Evolutionary conservation across 2,888 invertebrate genomes (phyloP), one percentile per base, ranked within the genome.

Genomic region (Carterocephalus palaemon): DNA sequence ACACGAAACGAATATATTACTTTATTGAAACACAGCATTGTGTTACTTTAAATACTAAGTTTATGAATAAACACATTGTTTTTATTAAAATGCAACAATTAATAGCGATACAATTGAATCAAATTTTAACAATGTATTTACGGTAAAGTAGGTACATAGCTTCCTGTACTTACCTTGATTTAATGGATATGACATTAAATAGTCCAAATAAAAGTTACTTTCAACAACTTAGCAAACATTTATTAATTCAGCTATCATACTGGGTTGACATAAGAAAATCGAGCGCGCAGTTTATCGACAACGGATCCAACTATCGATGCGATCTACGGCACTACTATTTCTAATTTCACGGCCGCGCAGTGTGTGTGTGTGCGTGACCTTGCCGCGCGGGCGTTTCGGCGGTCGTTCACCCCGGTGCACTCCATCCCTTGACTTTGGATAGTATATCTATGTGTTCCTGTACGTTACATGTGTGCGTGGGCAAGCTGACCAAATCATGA

Each of bases 301-400:
- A 10, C 9, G n/a, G 6, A 31, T 28, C 43, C n/a, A 51, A 47
- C 28, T 54, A 64, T 70, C 67, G 65, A 68, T 41, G 20, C 12
- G 42, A 1, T 16, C 24, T 16, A 39, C 80, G 62, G 58, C 81
- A 67, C 83, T 82, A 79, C 53, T 75, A 76, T 80, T 80, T 85
- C 85, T 84, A 84, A 85, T 79, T 82, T 82, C 81, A 82, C 75
- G 80, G 81, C 64, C 83, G 73, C 46, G 53, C 54, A 59, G 62
- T 68, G 66, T 70, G 56, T 52, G 64, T 59, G 83, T 83, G 83
- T 81, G 84, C 60, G 85, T 85, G 85, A 85, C 85, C 85, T 85
- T 85, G 81, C 66, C 55, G 65, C 62, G 68, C 63, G 59, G 67
- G 75, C 72, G 83, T 82, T 85, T 85, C 81, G 85, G 85, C 75